A percentile compares a stretch with the other conserved stretches of the same genome.
Conservation (phyloP, 2,797 vertebrate genomes). For the Spinus olivaceus region DNA sequence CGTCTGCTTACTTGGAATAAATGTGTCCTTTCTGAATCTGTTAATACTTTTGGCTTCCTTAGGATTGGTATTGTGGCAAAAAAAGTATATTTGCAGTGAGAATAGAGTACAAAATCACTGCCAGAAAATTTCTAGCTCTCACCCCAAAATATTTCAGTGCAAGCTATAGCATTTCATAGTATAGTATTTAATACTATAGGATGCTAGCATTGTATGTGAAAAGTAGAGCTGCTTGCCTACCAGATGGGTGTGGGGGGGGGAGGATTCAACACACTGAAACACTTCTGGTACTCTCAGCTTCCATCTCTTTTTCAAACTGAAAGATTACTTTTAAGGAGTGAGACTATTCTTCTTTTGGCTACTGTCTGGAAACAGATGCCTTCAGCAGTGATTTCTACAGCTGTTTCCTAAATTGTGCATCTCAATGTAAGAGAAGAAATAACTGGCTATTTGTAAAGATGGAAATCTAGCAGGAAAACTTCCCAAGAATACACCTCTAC, state of each 20-base stretch:
- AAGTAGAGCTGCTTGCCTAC: not conserved
- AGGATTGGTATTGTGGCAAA: not conserved
- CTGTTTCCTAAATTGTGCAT: not conserved
- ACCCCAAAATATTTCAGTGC: not conserved
- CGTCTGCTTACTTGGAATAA: not conserved
- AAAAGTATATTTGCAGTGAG: not conserved
- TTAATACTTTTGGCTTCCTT: not conserved
- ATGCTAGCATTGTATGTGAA: not conserved
- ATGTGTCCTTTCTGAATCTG: not conserved
- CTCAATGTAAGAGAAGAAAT: not conserved
- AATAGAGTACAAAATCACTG: not conserved
- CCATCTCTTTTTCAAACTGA: not conserved
- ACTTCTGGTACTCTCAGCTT: not conserved
- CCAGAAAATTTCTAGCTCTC: not conserved
- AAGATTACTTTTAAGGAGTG: not conserved
- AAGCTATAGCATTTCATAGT: not conserved
- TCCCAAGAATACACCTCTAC: not conserved
- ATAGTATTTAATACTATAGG: not conserved
- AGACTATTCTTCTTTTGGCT: not conserved
- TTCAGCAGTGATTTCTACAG: not conserved
- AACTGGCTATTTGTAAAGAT: not conserved
- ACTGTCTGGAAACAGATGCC: not conserved
- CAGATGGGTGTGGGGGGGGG: fast-evolving
- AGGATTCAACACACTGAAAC: not conserved
- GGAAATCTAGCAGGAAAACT: not conserved